Base-by-base conservation (phyloP, 2,797 vertebrate species). In the Aldrovandia affinis region DNA sequence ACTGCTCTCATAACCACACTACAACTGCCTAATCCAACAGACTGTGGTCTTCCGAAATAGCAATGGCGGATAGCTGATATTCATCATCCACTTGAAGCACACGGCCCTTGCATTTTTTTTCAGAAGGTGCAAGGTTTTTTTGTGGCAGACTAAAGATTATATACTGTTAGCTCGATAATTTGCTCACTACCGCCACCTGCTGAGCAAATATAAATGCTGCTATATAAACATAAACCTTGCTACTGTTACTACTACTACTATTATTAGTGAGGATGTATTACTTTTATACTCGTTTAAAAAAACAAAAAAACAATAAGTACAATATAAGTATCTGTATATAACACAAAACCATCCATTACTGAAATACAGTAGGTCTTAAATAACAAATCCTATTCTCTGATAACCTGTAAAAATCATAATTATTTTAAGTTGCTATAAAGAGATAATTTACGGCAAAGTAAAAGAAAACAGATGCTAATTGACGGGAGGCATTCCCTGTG, bases 141-240 rank as follows among this genome's bases (percentile, higher is more conserved):
- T 39, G 14, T 75, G 70, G 2, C 70, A 75, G 65, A 70, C 65
- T 14, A 20, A 15, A 44, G 0, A 44, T 3, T 10, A 8, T 6
- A 12, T 75, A 10, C n/a, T 36, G 39, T 7, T 14, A 5, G 22
- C 77, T 50, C 77, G 2, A 54, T 52, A 8, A 20, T 79, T 50
- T 79, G 44, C 47, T 15, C 22, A 57, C 12, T 52, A 36, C 44
- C 77, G 57, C 83, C 83, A 79, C 36, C 83, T 84, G 61, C 57
- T 68, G 83, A 54, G 5, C 28, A 65, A 68, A 6, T 36, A 50
- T 25, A 25, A 18, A 22, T 70, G 52, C n/a, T n/a, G n/a, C n/a
- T n/a, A n/a, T n/a, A n/a, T n/a, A n/a, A n/a, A n/a, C n/a, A n/a
- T n/a, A n/a, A n/a, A n/a, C n/a, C n/a, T n/a, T n/a, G n/a, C n/a